Percentiles rank a stretch among this genome's conserved stretches.
Evolutionary conservation across 2,113 vertebrate genomes (phyloP).

Genomic region (Clarias macrocephalus): DNA sequence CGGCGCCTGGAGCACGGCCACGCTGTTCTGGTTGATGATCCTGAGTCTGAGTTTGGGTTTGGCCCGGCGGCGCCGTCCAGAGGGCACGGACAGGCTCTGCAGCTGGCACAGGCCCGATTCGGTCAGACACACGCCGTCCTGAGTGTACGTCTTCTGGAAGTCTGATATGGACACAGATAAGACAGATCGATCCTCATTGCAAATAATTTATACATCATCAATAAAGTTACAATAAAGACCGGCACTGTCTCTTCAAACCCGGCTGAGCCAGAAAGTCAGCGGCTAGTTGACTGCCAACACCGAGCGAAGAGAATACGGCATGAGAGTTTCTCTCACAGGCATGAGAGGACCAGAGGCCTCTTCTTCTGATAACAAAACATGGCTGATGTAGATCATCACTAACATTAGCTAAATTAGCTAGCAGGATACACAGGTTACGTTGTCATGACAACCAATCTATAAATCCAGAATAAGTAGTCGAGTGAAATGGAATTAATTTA

Average conservation of each 20-base stretch:
- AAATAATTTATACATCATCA: neutral
- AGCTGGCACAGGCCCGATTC: slow-evolving; percentile 92
- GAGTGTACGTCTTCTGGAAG: slow-evolving; percentile 88
- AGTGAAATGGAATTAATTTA: neutral
- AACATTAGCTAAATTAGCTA: neutral
- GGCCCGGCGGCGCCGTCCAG: slow-evolving; percentile 83
- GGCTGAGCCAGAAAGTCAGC: neutral
- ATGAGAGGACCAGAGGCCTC: neutral
- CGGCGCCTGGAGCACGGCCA: slow-evolving; percentile 92
- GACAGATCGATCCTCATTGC: neutral
- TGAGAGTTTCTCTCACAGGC: too few species aligned
- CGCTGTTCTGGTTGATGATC: slow-evolving; percentile 98
- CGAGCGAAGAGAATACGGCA: too few species aligned
- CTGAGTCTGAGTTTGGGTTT: slow-evolving; percentile 97
- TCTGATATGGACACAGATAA: slow-evolving; percentile 66
- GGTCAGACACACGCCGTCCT: slow-evolving; percentile 95
- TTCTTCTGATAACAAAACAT: neutral
- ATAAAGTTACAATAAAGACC: neutral
- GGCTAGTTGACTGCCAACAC: neutral
- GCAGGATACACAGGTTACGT: neutral
- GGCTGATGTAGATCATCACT: neutral
- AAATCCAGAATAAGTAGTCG: neutral
- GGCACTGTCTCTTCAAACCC: neutral
- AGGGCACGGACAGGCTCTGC: slow-evolving; percentile 86
- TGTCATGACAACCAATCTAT: neutral